These are phyloP conservation scores for Hydrolagus colliei DNA, from an alignment of 2,797 vertebrate species.

Conservation along the genomic window DNA sequence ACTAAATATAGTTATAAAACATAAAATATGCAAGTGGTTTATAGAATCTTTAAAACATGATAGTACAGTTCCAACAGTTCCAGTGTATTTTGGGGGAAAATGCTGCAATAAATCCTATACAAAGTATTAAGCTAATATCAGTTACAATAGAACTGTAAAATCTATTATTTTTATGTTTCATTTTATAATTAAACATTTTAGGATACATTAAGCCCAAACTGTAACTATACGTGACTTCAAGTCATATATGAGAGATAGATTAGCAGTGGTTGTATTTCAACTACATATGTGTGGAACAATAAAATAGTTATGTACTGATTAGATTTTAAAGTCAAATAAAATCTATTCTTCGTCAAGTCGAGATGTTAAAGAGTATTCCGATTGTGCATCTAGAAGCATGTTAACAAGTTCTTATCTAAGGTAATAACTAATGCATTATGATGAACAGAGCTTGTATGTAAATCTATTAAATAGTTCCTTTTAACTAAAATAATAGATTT, in stretches of 20 bases:
- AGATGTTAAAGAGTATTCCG: slow-evolving; percentile 10
- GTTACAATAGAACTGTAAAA: neutral
- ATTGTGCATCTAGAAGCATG: slow-evolving; percentile 7
- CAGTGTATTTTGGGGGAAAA: neutral
- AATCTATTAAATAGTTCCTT: neutral
- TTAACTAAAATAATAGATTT: slow-evolving; percentile 13
- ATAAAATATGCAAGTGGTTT: neutral
- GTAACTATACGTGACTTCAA: neutral
- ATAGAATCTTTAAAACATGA: neutral
- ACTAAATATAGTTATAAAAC: neutral
- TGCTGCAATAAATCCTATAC: neutral
- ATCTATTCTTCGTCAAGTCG: slow-evolving; percentile 3
- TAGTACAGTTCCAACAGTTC: neutral
- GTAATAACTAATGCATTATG: neutral
- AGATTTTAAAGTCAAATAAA: slow-evolving; percentile 23
- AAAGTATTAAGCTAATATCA: neutral
- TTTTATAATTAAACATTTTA: slow-evolving; percentile 18
- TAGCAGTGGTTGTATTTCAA: neutral
- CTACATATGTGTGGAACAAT: neutral
- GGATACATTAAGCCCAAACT: neutral
- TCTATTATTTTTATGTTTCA: neutral
- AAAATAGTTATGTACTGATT: slow-evolving; percentile 18
- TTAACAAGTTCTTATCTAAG: slow-evolving; percentile 6
- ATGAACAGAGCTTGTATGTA: neutral
- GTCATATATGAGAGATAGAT: neutral